Percentiles rank a stretch among this genome's conserved stretches.
Evolutionary conservation across 2,113 vertebrate species (phyloP).

Genomic region (Psittacus erithacus): DNA sequence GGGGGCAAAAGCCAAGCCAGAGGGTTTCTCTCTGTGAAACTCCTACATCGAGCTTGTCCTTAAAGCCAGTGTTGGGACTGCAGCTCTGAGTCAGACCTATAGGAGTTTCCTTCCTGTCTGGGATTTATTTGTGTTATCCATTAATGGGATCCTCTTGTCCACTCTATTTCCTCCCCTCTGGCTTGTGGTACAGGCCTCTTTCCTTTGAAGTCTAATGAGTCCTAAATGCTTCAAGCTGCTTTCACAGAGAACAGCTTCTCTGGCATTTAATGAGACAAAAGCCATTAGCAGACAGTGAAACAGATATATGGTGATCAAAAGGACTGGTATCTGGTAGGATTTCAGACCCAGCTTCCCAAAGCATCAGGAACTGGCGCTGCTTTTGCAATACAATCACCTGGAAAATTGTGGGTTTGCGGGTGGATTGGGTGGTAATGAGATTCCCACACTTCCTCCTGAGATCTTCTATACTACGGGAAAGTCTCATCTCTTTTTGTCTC

Average conservation of each 20-base stretch:
- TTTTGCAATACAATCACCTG: not conserved
- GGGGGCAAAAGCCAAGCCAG: not conserved
- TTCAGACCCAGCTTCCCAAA: not conserved
- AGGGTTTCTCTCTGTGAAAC: not conserved
- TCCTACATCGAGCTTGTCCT: not conserved
- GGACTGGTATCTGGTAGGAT: not conserved
- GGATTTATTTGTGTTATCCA: conserved; percentile 56
- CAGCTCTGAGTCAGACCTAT: conserved; percentile 65
- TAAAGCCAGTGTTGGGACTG: not conserved
- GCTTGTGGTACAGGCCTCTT: not conserved
- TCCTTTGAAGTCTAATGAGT: conserved; percentile 64
- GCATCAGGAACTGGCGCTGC: not conserved
- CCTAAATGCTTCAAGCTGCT: conserved; percentile 67
- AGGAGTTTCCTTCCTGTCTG: conserved; percentile 68
- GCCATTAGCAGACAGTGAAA: conserved; percentile 40
- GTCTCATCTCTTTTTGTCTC: not conserved
- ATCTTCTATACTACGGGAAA: not conserved
- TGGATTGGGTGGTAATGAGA: not conserved
- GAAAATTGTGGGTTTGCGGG: accelerated
- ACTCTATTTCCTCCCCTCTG: conserved; percentile 32
- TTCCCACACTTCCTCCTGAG: not conserved
- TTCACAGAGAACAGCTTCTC: not conserved
- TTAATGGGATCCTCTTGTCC: conserved; percentile 56
- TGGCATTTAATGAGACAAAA: conserved; percentile 39
- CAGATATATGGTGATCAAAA: not conserved